phyloP scores from a whole-genome alignment of 92 coral and sea anemone genomes.

The Porites divaricata region DNA sequence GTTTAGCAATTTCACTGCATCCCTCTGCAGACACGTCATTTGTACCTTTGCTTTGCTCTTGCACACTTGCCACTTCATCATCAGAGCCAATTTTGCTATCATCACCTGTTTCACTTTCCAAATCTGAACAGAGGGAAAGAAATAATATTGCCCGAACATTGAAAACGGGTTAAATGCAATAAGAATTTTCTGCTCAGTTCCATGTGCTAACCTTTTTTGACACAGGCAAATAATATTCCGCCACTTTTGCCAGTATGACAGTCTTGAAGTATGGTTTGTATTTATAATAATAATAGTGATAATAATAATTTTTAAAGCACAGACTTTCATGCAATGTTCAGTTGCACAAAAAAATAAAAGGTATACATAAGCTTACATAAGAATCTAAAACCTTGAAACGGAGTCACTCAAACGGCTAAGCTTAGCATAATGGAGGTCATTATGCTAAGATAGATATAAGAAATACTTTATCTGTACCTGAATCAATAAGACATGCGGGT shows the following conservation, averaged over 20 bases:
- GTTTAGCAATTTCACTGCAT: neutral
- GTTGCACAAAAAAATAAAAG: neutral
- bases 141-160: constrained; percentile 4
- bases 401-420: constrained; percentile 16
- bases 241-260: constrained; percentile 17
- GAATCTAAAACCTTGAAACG: constrained; percentile 3
- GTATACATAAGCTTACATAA: neutral
- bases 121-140: constrained; percentile 18
- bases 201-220: constrained; percentile 15
- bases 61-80: no score
- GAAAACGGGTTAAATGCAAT: constrained; percentile 13
- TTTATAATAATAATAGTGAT: neutral
- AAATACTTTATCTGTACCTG: constrained; percentile 26
- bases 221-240: constrained; percentile 9
- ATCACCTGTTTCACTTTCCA: constrained; percentile 21
- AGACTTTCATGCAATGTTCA: constrained; percentile 19
- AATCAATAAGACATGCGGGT: constrained; percentile 54
- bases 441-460: constrained; percentile 4
- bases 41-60: no score
- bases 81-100: no score
- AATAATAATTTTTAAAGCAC: constrained; percentile 17
- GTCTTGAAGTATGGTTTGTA: neutral
- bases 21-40: no score
- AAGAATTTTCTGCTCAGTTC: constrained; percentile 9
- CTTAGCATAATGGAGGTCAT: neutral